Conservation (phyloP, 2,113 vertebrate genomes). For the Dicaeum eximium region DNA sequence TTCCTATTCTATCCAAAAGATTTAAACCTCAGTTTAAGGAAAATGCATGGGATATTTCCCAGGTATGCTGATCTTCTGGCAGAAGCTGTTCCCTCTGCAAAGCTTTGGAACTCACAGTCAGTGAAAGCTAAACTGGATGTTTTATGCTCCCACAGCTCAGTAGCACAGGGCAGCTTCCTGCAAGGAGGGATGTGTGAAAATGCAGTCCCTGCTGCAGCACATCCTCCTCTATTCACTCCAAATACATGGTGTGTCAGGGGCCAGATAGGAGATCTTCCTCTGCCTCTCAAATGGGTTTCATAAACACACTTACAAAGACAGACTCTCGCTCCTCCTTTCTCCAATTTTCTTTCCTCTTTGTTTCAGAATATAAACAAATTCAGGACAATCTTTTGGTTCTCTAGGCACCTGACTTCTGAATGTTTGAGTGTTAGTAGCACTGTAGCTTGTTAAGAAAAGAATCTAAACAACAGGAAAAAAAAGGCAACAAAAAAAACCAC, state of each 20-base stretch:
- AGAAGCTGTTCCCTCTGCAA: neutral
- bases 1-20: neutral
- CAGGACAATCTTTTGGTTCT: neutral
- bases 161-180: neutral
- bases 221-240: neutral
- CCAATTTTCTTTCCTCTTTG: neutral
- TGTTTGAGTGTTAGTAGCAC: neutral
- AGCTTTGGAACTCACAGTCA: neutral
- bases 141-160: neutral
- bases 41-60: neutral
- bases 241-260: neutral
- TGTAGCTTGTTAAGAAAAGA: neutral
- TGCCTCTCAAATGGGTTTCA: neutral
- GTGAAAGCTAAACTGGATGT: neutral
- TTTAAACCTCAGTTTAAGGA: neutral
- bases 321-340: neutral
- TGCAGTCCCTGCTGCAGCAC: neutral
- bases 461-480: neutral
- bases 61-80: neutral
- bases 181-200: neutral
- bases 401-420: neutral
- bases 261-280: neutral
- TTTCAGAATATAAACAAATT: neutral
- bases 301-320: neutral
- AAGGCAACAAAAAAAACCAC: neutral